Evolutionary conservation across 2,888 invertebrate species (phyloP).

Genomic region (Eupithecia dodoneata): DNA sequence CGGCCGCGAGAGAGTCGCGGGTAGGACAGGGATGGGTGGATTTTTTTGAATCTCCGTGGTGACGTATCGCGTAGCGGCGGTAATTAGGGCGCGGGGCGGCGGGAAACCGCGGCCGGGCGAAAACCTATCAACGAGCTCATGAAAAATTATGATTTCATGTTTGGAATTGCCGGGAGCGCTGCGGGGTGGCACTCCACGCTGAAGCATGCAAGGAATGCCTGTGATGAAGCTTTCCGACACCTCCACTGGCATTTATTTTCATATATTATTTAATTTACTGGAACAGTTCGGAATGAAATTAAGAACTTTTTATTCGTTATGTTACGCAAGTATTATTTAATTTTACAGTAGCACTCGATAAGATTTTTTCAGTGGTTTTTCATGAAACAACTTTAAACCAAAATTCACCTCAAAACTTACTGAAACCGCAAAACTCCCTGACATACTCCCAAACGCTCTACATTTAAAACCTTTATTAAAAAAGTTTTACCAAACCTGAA

Average conservation of each 20-base stretch:
- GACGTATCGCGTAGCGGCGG: constrained; percentile 81
- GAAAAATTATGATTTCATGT: constrained; percentile 83
- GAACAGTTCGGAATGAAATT: background rate
- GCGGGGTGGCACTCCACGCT: constrained; percentile 71
- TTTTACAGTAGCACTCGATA: background rate
- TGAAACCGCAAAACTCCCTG: background rate
- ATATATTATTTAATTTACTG: constrained; percentile 41
- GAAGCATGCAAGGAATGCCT: constrained; percentile 67
- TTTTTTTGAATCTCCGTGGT: constrained; percentile 82
- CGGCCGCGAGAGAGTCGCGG: constrained; percentile 52
- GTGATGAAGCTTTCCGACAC: constrained; percentile 42
- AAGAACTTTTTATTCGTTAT: background rate
- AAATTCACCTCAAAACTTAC: background rate
- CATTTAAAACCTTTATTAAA: constrained; percentile 21
- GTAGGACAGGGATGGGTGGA: constrained; percentile 78
- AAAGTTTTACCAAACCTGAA: constrained; percentile 28
- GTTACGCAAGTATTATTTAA: background rate
- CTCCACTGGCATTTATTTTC: constrained; percentile 46
- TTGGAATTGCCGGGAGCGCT: constrained; percentile 62
- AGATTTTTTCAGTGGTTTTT: too few relatives aligned
- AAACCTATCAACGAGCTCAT: constrained; percentile 84
- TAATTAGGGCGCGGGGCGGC: constrained; percentile 84
- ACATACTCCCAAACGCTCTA: background rate
- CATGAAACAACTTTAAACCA: background rate
- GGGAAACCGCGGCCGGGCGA: constrained; percentile 82